These are phyloP conservation scores for Adelges cooleyi DNA, from an alignment of 1,140 invertebrate species.

Conservation along the genomic window DNA sequence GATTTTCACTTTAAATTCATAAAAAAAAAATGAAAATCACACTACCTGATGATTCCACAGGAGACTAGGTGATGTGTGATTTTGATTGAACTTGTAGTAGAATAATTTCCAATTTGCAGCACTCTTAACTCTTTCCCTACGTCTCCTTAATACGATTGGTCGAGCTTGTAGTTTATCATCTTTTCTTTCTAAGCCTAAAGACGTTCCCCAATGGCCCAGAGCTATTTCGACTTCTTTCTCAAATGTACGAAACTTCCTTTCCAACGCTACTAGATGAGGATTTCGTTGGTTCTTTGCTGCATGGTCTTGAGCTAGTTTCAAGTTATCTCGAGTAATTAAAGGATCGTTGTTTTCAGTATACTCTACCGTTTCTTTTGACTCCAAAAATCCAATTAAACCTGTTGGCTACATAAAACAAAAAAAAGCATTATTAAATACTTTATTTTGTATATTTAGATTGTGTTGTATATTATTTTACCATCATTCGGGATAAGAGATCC, in stretches of 20 bases:
- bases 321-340: constrained; percentile 80
- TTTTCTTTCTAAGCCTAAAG: constrained; percentile 57
- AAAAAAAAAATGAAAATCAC: constrained; percentile 28
- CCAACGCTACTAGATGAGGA: constrained; percentile 55
- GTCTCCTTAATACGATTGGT: constrained; percentile 80
- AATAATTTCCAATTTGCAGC: constrained; percentile 88
- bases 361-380: constrained; percentile 76
- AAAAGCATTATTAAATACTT: not conserved
- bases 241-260: constrained; percentile 59
- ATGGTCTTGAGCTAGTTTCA: constrained; percentile 83
- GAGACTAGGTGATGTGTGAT: constrained; percentile 90
- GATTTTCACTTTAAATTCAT: too few species aligned
- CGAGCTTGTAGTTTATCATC: constrained; percentile 49
- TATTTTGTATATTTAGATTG: too few species aligned
- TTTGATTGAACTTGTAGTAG: constrained; percentile 89
- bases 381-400: constrained; percentile 80
- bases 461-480: constrained; percentile 48
- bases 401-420: constrained; percentile 49
- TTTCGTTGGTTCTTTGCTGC: constrained; percentile 51
- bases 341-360: constrained; percentile 60
- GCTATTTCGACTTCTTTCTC: constrained; percentile 68
- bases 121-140: constrained; percentile 75
- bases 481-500: constrained; percentile 73
- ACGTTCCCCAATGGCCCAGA: constrained; percentile 79
- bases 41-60: constrained; percentile 95